Conservation (phyloP, 2,797 vertebrate genomes). For the Acipenser oxyrinchus region DNA sequence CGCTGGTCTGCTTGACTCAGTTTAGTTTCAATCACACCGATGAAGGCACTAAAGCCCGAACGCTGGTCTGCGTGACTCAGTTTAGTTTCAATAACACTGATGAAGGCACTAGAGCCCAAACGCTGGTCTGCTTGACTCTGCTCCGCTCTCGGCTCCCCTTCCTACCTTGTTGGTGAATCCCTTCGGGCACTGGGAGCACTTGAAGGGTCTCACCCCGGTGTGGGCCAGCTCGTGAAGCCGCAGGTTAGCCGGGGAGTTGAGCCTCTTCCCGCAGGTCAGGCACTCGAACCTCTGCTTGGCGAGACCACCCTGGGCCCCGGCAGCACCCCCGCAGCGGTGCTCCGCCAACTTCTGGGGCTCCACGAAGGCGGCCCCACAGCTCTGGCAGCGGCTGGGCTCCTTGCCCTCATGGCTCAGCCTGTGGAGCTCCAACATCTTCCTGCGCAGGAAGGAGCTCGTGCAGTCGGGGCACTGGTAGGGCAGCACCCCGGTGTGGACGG, state of each 20-base stretch:
- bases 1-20: too few species aligned
- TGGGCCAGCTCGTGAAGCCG: conserved; percentile 62
- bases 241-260: conserved; percentile 67
- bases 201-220: conserved; percentile 17
- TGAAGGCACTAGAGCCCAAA: too few species aligned
- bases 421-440: conserved; percentile 55
- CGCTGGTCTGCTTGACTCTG: too few species aligned
- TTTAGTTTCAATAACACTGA: too few species aligned
- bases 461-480: conserved; percentile 64
- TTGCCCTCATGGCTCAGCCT: conserved; percentile 26
- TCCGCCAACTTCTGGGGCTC: conserved; percentile 15
- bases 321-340: conserved; percentile 11
- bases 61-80: too few species aligned
- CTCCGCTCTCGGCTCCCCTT: too few species aligned
- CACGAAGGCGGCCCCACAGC: conserved; percentile 9
- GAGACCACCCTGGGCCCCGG: not conserved
- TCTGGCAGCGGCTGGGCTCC: conserved; percentile 13
- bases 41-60: too few species aligned
- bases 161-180: conserved; percentile 15
- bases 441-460: conserved; percentile 55
- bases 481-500: conserved; percentile 57
- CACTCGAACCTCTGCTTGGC: conserved; percentile 49
- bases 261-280: conserved; percentile 62
- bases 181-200: conserved; percentile 20
- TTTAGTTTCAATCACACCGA: too few species aligned